Conservation (phyloP, 2,113 vertebrate genomes). For the Synchiropus splendidus region DNA sequence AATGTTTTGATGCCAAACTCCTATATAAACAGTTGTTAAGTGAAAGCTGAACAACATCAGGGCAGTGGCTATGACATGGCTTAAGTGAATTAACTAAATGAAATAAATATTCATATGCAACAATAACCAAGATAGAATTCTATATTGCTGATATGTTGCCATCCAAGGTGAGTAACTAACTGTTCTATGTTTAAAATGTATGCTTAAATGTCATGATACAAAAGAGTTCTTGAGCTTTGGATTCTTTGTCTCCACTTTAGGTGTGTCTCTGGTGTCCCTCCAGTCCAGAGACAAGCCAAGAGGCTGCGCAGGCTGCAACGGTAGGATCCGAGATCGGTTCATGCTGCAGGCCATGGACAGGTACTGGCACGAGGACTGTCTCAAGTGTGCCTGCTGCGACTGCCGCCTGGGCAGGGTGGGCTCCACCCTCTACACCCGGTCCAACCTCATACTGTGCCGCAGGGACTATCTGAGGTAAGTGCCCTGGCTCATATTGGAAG, state of each 20-base stretch:
- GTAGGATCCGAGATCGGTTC: slow-evolving; percentile 92
- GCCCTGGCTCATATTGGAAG: not conserved
- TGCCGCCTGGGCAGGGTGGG: slow-evolving; percentile 89
- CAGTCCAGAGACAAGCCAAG: slow-evolving; percentile 90
- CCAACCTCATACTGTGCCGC: slow-evolving; percentile 93
- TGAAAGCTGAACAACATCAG: too few relatives aligned
- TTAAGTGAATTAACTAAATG: too few relatives aligned
- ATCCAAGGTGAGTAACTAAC: too few relatives aligned
- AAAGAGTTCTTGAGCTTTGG: too few relatives aligned
- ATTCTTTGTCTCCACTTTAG: slow-evolving; percentile 36
- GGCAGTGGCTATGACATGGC: too few relatives aligned
- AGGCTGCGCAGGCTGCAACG: slow-evolving; percentile 88
- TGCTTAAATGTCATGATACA: too few relatives aligned
- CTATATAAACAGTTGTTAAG: too few relatives aligned
- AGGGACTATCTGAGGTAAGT: slow-evolving; percentile 87
- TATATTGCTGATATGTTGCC: too few relatives aligned
- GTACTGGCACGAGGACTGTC: slow-evolving; percentile 93
- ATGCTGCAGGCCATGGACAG: slow-evolving; percentile 92
- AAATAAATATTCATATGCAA: too few relatives aligned
- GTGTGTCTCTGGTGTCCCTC: slow-evolving; percentile 84
- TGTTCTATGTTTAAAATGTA: too few relatives aligned
- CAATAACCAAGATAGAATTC: too few relatives aligned
- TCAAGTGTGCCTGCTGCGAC: slow-evolving; percentile 94
- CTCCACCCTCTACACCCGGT: slow-evolving; percentile 92
- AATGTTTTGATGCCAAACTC: too few relatives aligned